phyloP scores from a whole-genome alignment of 2,113 vertebrate genomes.

The Trematomus loennbergii region DNA sequence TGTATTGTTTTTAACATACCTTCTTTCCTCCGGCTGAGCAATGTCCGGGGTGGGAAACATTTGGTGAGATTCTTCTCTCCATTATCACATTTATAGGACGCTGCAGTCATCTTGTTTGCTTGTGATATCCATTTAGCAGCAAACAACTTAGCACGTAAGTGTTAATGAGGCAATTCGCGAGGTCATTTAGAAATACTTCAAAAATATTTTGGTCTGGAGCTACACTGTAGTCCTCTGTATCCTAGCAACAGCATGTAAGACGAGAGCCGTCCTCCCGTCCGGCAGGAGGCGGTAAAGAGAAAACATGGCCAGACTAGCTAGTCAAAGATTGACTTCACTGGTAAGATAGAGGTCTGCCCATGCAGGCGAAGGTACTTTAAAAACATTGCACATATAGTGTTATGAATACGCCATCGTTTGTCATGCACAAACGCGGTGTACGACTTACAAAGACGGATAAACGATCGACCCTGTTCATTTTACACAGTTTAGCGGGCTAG shows the following conservation, averaged over 20 bases:
- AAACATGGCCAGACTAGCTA: not conserved
- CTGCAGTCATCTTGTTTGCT: conserved; percentile 62
- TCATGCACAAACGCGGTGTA: not conserved
- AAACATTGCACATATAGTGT: rapidly evolving
- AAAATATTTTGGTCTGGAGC: not conserved
- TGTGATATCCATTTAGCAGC: not conserved
- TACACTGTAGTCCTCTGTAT: conserved; percentile 46
- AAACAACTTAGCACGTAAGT: not conserved
- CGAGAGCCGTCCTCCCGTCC: conserved; percentile 38
- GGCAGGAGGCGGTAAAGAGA: conserved; percentile 2
- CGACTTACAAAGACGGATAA: not conserved
- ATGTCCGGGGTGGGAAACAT: conserved; percentile 82
- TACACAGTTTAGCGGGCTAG: not conserved
- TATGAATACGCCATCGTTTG: not conserved
- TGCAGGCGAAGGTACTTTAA: not conserved
- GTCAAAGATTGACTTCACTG: conserved; percentile 24
- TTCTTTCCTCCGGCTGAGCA: conserved; percentile 70
- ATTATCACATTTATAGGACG: conserved; percentile 72
- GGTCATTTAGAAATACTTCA: not conserved
- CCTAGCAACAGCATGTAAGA: conserved; percentile 66
- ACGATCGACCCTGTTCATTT: not conserved
- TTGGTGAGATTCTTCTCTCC: conserved; percentile 70
- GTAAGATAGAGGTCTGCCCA: not conserved
- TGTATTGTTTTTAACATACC: conserved; percentile 66
- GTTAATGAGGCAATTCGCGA: not conserved